A percentile compares a stretch with the other conserved stretches of the same genome.
Evolutionary conservation across 2,888 invertebrate genomes (phyloP).

Genomic region (Trissoscelio sp.): DNA sequence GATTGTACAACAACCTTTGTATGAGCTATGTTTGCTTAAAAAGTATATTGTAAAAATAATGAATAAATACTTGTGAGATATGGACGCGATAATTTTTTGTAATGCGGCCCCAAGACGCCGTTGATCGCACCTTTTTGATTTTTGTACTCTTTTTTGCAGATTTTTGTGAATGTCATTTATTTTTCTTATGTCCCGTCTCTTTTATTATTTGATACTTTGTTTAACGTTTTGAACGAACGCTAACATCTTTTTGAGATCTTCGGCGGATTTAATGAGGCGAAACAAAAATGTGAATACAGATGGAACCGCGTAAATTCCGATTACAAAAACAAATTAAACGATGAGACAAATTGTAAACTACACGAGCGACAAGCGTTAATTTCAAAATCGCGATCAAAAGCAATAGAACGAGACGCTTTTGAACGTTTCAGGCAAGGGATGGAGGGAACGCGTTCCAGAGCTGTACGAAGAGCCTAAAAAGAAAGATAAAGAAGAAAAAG

Average conservation of each 20-base stretch:
- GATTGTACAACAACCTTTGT: too few relatives aligned
- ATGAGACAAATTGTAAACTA: slow-evolving; percentile 46
- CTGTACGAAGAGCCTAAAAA: slow-evolving; percentile 81
- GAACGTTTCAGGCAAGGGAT: slow-evolving; percentile 83
- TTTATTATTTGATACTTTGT: slow-evolving; percentile 47
- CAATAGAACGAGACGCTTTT: slow-evolving; percentile 78
- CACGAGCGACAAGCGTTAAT: slow-evolving; percentile 63
- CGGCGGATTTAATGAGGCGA: slow-evolving; percentile 60
- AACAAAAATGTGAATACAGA: slow-evolving; percentile 70
- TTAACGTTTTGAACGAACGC: slow-evolving; percentile 35
- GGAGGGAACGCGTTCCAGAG: slow-evolving; percentile 83
- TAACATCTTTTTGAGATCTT: slow-evolving; percentile 47
- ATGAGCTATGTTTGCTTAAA: too few relatives aligned
- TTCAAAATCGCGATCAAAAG: slow-evolving; percentile 69
- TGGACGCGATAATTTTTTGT: slow-evolving; percentile 66
- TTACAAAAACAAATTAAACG: slow-evolving; percentile 51
- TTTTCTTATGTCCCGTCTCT: slow-evolving; percentile 65
- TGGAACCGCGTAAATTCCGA: slow-evolving; percentile 50
- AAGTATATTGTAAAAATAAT: not conserved
- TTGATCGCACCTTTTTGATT: slow-evolving; percentile 77
- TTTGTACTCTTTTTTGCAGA: slow-evolving; percentile 74
- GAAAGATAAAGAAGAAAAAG: slow-evolving; percentile 76
- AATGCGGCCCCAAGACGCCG: slow-evolving; percentile 78
- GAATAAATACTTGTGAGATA: slow-evolving; percentile 63
- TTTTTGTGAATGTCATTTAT: slow-evolving; percentile 74